Evolutionary conservation across 2,888 invertebrate genomes (phyloP), one percentile per base, ranked within the genome.

Genomic region (Prostheceraeus crozeri): DNA sequence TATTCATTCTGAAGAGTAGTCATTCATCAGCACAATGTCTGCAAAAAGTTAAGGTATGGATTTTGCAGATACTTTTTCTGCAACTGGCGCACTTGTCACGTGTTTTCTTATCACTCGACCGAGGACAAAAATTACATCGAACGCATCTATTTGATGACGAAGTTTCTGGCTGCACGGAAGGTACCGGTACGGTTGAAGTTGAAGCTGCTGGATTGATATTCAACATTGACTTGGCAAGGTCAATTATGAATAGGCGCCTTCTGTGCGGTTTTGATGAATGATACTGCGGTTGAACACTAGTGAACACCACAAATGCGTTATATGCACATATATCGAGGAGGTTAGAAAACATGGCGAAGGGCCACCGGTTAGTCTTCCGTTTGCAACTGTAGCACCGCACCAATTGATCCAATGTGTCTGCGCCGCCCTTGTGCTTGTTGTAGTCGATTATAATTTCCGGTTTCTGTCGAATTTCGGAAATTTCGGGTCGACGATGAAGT

Each of bases 311-410:
- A 30, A 48, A 48, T 10, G 48, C 48, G 28, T 48, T 48, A 48
- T 48, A 30, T 28, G 48, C 14, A 4, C 27, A 10, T n/a, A 48
- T 19, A 6, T 48, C 27, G 27, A 48, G 28, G 25, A 48, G 28
- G 28, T 48, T 48, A 48, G 48, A 8, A 48, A 48, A 48, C 25
- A 25, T 23, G 25, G 48, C 48, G 19, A 48, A 48, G 27, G 23
- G 48, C 27, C 48, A 48, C 14, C 48, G 25, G 48, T 48, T 48
- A 28, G 48, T 48, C 48, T 48, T 48, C 28, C 48, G 25, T 48
- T 48, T 48, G 48, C 48, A 48, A 48, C 27, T 28, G 48, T 25
- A 48, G 25, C 19, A 11, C 25, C 48, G 19, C 28, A 48, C 48
- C 14, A 28, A 28, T 16, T 48, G 48, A 48, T 48, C 48, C 25